Evolutionary conservation across 2,888 invertebrate genomes (phyloP), one percentile per base, ranked within the genome.

Genomic region (Silvanus unidentatus): DNA sequence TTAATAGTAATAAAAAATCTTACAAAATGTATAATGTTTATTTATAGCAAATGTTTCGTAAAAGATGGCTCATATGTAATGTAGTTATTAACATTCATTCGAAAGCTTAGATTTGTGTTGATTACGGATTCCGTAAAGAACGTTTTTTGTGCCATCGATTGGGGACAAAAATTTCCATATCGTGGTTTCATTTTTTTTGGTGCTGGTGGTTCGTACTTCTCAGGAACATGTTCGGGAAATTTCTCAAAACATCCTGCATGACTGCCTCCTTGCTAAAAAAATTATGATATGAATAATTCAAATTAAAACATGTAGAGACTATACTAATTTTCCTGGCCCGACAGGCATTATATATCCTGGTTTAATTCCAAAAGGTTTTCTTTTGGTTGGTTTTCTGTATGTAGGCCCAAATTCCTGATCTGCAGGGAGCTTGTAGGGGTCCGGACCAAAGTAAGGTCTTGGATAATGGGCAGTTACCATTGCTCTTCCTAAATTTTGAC

Each of bases 361-460:
- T 16, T 52, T 59, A 16, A 61, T 40, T 39, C 47, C 42, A 6
- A 43, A 36, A 1, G 16, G 6, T 35, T 22, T 28, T 46, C 52
- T 57, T 4, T 57, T 55, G 40, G 52, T 55, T 2, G 65, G 66
- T 45, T 50, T 55, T 3, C 62, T 52, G 47, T 66, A 68, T 0
- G 59, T 56, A 1, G 63, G 64, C 13, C 66, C 67, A 2, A 55
- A 50, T 49, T 57, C 64, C n/a, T 57, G 45, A 8, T 51, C 52
- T 9, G 47, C 50, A 3, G 64, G 60, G 45, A 65, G 62, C 5
- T 38, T 50, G 49, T 56, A 74, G 1, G 74, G 74, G 58, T 74
- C 71, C 14, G 48, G 51, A 43, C 71, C 68, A 50, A 75, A 75
- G 47, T 64, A 74, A 2, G 63, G 57, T 50, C 63, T 51, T 1